Conservation (phyloP, 2,113 vertebrate species). For the Notothenia coriiceps region DNA sequence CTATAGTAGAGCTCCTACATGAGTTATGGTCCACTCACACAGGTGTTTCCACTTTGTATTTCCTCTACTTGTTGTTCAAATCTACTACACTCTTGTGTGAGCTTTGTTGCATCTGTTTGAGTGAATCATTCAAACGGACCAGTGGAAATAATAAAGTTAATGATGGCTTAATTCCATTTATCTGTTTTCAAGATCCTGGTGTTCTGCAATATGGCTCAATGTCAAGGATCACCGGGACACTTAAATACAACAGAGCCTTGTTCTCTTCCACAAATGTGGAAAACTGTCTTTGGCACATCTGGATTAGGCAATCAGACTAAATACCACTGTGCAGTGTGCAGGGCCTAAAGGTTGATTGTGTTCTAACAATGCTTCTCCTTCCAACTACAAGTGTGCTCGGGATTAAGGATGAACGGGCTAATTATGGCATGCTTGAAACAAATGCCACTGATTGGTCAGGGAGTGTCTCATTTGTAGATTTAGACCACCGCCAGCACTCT, state of each 20-base stretch:
- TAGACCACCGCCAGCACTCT: background rate
- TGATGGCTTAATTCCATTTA: background rate
- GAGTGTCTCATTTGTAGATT: constrained; percentile 22
- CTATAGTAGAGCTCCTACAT: background rate
- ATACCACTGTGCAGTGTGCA: background rate
- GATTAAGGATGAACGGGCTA: background rate
- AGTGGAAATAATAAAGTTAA: background rate
- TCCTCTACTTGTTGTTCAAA: background rate
- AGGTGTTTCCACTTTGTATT: background rate
- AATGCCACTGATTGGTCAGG: constrained; percentile 27
- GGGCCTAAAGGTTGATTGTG: background rate
- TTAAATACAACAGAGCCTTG: background rate
- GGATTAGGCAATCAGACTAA: background rate
- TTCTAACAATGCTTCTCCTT: background rate
- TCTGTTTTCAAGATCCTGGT: background rate
- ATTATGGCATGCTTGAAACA: constrained; percentile 15
- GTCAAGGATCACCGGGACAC: background rate
- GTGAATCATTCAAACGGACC: background rate
- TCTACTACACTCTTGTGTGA: background rate
- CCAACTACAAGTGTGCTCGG: background rate
- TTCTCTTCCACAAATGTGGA: constrained; percentile 3
- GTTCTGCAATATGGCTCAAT: background rate
- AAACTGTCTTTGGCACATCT: background rate
- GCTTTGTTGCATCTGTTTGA: background rate
- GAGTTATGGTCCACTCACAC: background rate